Evolutionary conservation across 2,888 invertebrate genomes (phyloP), one percentile per base, ranked within the genome.

Genomic region (Julus scandinavius): DNA sequence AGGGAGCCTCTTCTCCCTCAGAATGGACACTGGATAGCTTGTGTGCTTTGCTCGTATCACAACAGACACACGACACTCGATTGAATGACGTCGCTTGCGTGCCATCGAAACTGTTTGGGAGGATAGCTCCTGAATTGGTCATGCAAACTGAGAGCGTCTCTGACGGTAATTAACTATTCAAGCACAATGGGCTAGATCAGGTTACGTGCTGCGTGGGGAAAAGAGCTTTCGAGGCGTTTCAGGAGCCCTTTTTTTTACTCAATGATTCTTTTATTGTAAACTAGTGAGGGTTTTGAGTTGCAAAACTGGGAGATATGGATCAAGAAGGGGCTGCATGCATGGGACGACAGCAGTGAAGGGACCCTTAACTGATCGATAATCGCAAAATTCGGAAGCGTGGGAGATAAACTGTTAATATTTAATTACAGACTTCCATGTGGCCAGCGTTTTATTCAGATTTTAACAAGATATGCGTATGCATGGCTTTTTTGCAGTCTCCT

Each of bases 121-220:
- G 72, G 72, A 63, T 63, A 63, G 63, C 63, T 63, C 63, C 45
- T 84, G 84, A 85, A 49, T 85, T 85, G 85, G 13, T 85, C 85
- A 85, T 85, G 85, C 85, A 85, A 85, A 85, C 45, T 85, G 85
- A 85, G 85, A 85, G 85, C 45, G 85, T 20, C 85, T 49, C 85
- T 85, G 85, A 85, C 85, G 85, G 41, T 85, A 85, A 85, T 85
- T 85, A 85, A 85, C 85, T 49, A 85, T 85, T 85, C 85, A 85
- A 41, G 85, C 85, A 85, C 85, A 85, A 85, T 85, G 85, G 85
- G 41, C 72, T 41, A 49, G 85, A 45, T 85, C 85, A 41, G 41
- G 85, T 85, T 85, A 72, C 72, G 20, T 72, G 72, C 72, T 72
- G 72, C 72, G 72, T 72, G 11, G 72, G 72, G 72, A 72, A 72